Evolutionary conservation across 2,113 vertebrate species (phyloP).

Genomic region (Lophius piscatorius): DNA sequence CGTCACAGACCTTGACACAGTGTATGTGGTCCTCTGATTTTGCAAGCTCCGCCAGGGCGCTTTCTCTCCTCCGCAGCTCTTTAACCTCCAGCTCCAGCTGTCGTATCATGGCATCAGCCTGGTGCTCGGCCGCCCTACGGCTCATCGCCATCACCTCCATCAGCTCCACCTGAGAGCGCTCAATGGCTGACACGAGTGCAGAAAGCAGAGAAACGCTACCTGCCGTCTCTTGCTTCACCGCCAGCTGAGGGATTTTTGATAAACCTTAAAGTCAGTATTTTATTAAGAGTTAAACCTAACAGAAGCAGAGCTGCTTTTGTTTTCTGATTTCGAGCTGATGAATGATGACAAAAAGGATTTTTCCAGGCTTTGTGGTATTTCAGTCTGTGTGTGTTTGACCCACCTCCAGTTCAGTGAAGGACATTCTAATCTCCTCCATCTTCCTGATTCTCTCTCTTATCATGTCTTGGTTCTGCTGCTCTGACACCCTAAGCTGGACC

Average conservation of each 20-base stretch:
- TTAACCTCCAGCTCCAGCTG: slow-evolving; percentile 75
- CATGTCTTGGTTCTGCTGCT: slow-evolving; percentile 70
- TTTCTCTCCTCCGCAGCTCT: slow-evolving; percentile 59
- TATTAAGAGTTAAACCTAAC: background rate
- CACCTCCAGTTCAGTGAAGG: slow-evolving; percentile 64
- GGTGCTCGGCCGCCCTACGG: slow-evolving; percentile 45
- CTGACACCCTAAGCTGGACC: slow-evolving; percentile 49
- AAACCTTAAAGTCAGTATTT: background rate
- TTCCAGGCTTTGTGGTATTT: slow-evolving; percentile 17
- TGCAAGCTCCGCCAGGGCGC: slow-evolving; percentile 51
- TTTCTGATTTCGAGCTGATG: background rate
- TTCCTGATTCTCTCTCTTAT: slow-evolving; percentile 66
- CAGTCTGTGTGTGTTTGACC: background rate
- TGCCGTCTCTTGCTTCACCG: slow-evolving; percentile 56
- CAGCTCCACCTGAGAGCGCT: slow-evolving; percentile 68
- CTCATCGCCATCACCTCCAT: slow-evolving; percentile 70
- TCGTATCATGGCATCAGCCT: slow-evolving; percentile 59
- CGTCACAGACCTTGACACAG: slow-evolving; percentile 63
- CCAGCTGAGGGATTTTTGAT: slow-evolving; percentile 33
- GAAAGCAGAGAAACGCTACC: slow-evolving; percentile 61
- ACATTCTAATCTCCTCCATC: slow-evolving; percentile 67
- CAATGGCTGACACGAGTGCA: slow-evolving; percentile 53
- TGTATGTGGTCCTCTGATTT: slow-evolving; percentile 59
- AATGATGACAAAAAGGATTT: background rate
- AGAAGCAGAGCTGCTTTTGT: background rate